Percentiles rank a stretch among this genome's conserved stretches.
Evolutionary conservation across 2,888 invertebrate species (phyloP).

Genomic region (Rosalia funebris): DNA sequence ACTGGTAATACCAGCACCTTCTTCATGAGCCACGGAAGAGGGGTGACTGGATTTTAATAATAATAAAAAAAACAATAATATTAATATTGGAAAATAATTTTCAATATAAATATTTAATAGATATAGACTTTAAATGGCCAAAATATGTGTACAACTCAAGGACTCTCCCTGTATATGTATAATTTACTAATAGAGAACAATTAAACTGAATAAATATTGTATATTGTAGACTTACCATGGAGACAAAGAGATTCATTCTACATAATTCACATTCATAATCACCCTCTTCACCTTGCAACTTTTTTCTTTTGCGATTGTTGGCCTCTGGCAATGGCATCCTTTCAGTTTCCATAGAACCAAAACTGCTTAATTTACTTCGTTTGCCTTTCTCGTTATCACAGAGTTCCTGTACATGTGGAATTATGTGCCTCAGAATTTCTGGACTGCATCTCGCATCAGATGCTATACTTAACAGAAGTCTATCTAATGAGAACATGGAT

Average conservation of each 20-base stretch:
- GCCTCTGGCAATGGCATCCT: conserved; percentile 70
- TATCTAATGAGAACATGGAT: conserved; percentile 88
- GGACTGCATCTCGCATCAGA: conserved; percentile 27
- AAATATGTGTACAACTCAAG: too few species aligned
- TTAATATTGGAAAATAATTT: too few species aligned
- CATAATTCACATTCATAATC: conserved; percentile 88
- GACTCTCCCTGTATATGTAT: too few species aligned
- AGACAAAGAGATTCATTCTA: conserved; percentile 83
- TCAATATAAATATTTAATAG: too few species aligned
- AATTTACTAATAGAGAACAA: too few species aligned
- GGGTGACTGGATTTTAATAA: too few species aligned
- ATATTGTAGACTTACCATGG: conserved; percentile 70
- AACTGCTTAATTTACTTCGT: conserved; percentile 70
- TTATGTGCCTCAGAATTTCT: conserved; percentile 64
- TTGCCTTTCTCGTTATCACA: conserved; percentile 73
- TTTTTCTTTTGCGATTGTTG: conserved; percentile 65
- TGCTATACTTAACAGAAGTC: conserved; percentile 79
- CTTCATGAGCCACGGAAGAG: too few species aligned
- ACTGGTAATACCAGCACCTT: too few species aligned
- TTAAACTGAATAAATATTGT: background rate
- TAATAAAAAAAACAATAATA: too few species aligned
- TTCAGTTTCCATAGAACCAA: conserved; percentile 74
- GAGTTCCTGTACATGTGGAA: conserved; percentile 71
- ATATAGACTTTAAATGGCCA: too few species aligned
- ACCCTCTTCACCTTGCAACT: conserved; percentile 67